These are phyloP conservation scores for Oreochromis tanganicae DNA, from an alignment of 2,113 vertebrate genomes.

Conservation along the genomic window DNA sequence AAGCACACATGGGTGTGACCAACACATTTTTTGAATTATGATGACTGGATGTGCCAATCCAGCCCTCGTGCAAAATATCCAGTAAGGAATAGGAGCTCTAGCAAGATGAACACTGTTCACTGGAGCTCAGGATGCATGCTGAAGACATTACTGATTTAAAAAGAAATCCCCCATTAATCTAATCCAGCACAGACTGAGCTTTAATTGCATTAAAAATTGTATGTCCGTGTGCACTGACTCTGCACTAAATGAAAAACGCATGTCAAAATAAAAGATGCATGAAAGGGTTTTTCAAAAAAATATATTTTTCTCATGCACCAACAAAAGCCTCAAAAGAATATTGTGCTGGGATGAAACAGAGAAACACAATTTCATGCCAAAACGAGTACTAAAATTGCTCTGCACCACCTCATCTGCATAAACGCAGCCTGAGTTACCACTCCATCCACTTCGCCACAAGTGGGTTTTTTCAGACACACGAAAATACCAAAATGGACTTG, in stretches of 20 bases:
- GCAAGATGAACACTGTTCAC: slow-evolving; percentile 12
- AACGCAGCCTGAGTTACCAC: background rate
- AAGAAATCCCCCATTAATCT: slow-evolving; percentile 32
- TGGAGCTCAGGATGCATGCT: slow-evolving; percentile 22
- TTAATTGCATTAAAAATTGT: slow-evolving; percentile 27
- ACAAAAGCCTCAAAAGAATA: background rate
- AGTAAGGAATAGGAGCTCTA: background rate
- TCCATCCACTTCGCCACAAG: background rate
- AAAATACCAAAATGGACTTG: background rate
- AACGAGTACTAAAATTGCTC: background rate
- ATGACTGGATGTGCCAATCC: background rate
- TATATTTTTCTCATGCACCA: accelerated
- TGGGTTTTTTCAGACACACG: background rate
- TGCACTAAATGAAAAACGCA: slow-evolving; percentile 9
- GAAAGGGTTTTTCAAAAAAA: background rate
- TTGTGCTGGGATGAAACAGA: background rate
- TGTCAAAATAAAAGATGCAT: background rate
- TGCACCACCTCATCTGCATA: background rate
- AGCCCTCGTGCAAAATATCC: background rate
- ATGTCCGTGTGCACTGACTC: slow-evolving; percentile 1
- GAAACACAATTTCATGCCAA: background rate
- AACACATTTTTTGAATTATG: background rate
- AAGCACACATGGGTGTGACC: background rate
- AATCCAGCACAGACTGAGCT: background rate
- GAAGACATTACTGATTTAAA: slow-evolving; percentile 26